Evolutionary conservation across 2,113 vertebrate species (phyloP).

Genomic region (Entomyzon cyanotis): DNA sequence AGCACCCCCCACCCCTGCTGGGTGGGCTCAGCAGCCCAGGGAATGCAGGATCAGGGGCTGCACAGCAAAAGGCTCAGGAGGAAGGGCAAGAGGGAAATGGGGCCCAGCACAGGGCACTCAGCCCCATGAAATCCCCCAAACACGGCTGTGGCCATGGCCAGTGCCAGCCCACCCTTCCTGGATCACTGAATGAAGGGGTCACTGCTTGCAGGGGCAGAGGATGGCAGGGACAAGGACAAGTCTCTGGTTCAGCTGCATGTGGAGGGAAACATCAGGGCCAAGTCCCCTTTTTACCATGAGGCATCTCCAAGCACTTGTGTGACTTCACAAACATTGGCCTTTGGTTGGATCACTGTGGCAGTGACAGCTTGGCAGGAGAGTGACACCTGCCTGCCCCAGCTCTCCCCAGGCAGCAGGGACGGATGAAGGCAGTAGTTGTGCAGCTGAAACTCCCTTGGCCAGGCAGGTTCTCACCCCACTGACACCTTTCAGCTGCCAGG

Average conservation of each 20-base stretch:
- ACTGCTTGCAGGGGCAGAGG: background rate
- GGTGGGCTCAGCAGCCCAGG: background rate
- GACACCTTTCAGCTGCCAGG: background rate
- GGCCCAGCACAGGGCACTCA: background rate
- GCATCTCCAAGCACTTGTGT: accelerated
- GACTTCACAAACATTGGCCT: background rate
- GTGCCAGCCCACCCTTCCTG: background rate
- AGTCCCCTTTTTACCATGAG: background rate
- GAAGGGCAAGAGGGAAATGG: background rate
- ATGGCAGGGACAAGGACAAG: background rate
- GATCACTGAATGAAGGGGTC: background rate
- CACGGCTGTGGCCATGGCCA: background rate
- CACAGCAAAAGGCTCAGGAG: background rate
- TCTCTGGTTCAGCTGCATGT: background rate
- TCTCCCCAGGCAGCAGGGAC: background rate
- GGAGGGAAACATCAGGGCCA: background rate
- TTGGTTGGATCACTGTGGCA: background rate
- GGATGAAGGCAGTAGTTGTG: accelerated
- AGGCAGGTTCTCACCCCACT: background rate
- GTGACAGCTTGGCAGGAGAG: background rate
- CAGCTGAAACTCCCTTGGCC: background rate
- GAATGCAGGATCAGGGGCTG: background rate
- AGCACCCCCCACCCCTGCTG: background rate
- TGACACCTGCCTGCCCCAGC: background rate
- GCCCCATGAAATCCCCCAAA: background rate